Percentiles rank a stretch among this genome's conserved stretches.
phyloP scores from a whole-genome alignment of 1,140 invertebrate genomes.

The Neoseiulus cucumeris region DNA sequence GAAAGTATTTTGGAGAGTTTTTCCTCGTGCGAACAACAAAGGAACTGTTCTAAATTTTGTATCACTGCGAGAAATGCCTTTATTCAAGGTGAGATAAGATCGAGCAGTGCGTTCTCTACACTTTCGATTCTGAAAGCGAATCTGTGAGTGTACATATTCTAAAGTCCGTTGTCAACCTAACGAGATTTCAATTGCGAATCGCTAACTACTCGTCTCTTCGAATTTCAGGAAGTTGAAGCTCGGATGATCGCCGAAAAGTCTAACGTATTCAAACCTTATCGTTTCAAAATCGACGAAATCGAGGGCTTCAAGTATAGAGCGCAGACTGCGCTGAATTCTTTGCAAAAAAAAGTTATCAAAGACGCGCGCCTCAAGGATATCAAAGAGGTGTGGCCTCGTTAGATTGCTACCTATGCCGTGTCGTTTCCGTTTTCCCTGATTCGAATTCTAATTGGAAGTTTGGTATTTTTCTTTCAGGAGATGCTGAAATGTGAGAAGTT shows the following conservation, averaged over 20 bases:
- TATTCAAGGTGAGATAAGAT: constrained; percentile 43
- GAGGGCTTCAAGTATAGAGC: constrained; percentile 86
- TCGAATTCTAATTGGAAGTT: too few species aligned
- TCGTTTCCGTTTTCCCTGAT: too few species aligned
- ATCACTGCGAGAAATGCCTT: constrained; percentile 49
- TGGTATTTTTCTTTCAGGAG: too few species aligned
- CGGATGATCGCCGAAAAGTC: constrained; percentile 19
- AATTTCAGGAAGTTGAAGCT: not conserved
- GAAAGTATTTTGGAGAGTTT: too few species aligned
- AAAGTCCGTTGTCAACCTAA: not conserved
- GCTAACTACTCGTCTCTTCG: not conserved
- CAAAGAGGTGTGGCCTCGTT: constrained; percentile 62
- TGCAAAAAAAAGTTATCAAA: constrained; percentile 41
- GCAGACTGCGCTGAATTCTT: not conserved
- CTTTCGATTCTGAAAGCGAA: constrained; percentile 30
- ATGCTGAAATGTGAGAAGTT: constrained; percentile 16
- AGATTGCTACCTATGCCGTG: too few species aligned
- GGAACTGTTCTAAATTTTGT: constrained; percentile 89
- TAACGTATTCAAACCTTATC: constrained; percentile 50
- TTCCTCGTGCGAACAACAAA: constrained; percentile 44
- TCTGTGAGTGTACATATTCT: constrained; percentile 14
- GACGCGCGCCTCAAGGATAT: constrained; percentile 91
- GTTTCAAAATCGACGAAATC: constrained; percentile 83
- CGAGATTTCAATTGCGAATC: too few species aligned
- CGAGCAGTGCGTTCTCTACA: constrained; percentile 35